A percentile compares a stretch with the other conserved stretches of the same genome.
Evolutionary conservation across 2,888 invertebrate genomes (phyloP).

Genomic region (Hymenopus coronatus): DNA sequence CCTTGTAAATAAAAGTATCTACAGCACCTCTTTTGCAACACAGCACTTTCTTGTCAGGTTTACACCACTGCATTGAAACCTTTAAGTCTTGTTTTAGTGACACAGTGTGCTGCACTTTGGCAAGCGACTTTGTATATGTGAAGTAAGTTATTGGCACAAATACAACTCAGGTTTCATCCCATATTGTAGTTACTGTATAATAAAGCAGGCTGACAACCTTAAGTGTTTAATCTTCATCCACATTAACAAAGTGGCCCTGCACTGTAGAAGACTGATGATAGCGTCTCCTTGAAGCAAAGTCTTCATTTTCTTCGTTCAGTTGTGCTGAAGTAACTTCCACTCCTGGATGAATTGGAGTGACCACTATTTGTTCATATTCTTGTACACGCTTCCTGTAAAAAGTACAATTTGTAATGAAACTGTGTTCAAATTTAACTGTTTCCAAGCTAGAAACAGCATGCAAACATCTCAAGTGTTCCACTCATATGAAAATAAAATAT

Average conservation of each 20-base stretch:
- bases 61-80: background rate
- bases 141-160: background rate
- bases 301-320: slow-evolving; percentile 91
- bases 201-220: background rate
- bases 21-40: too few relatives aligned
- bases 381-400: slow-evolving; percentile 66
- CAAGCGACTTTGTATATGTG: background rate
- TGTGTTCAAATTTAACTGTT: background rate
- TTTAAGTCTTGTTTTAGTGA: background rate
- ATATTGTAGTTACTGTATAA: background rate
- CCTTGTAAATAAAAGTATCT: too few relatives aligned
- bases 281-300: slow-evolving; percentile 86
- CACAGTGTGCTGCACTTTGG: background rate
- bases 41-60: background rate
- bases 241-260: slow-evolving; percentile 63
- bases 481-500: too few relatives aligned
- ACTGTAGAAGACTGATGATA: slow-evolving; percentile 90
- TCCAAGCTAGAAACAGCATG: slow-evolving; percentile 16
- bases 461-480: too few relatives aligned
- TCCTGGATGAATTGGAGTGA: slow-evolving; percentile 77
- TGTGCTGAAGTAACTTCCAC: slow-evolving; percentile 80
- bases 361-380: slow-evolving; percentile 83
- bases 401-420: slow-evolving; percentile 20
- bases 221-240: slow-evolving; percentile 40
- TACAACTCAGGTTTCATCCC: background rate